Base-by-base conservation (phyloP, 2,113 vertebrate species). In the Gavialis gangeticus region DNA sequence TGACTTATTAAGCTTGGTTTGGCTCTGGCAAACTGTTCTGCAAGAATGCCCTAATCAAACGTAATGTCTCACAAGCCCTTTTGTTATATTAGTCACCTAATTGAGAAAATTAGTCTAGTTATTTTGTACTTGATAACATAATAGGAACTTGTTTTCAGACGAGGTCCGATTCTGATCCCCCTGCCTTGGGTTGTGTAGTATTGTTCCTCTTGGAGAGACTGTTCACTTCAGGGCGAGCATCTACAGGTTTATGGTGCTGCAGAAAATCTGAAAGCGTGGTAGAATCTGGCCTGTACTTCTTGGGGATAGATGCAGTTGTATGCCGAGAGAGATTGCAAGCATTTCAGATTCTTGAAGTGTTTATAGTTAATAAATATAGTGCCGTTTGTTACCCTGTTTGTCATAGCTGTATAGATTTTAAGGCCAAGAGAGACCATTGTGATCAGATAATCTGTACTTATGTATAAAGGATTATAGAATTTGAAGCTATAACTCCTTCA, bases 351-450 rank as follows among this genome's bases (percentile, higher is more conserved):
- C 46, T 46, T 46, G 46, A 46, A 9, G 18, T 30, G 57, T 80
- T 5, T 62, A 46, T 84, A 34, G 4, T 77, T 64, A 90, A n/a
- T 2, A 22, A 10, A 9, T 24, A 5, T 77, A 82, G 5, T 58
- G 24, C 27, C 82, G 77, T 73, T 79, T 34, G 10, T 5, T 79
- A 46, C 46, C 46, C 46, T 46, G 46, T 46, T 46, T 46, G 46
- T 46, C 46, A 46, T 46, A 9, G 46, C 46, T 46, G 73, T 3
- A 1, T 56, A 30, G 21, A 4, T 16, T 10, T 25, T 16, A 60
- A 66, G 5, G 1, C 17, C 12, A 62, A 76, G 73, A 69, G n/a
- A 15, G 57, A 25, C 0, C 0, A 55, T 62, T 21, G 34, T 55
- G 46, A 46, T 87, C 46, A 86, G 82, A 66, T n/a, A 37, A 6